Evolutionary conservation across 2,113 vertebrate genomes (phyloP).

Genomic region (human (Homo sapiens)): DNA sequence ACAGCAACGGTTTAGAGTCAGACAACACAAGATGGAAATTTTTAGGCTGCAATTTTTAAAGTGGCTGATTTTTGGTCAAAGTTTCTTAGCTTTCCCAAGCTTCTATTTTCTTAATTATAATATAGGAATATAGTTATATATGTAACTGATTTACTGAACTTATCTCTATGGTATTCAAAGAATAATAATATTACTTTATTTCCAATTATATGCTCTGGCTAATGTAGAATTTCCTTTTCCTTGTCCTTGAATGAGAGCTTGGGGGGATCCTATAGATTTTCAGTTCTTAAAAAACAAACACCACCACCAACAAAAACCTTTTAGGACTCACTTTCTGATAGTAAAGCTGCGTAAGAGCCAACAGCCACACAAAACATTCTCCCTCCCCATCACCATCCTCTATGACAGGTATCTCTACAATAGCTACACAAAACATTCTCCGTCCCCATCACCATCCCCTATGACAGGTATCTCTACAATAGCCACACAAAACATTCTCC

Average conservation of each 20-base stretch:
- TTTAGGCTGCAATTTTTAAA: slow-evolving; percentile 11
- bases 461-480: neutral
- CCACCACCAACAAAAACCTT: too few relatives aligned
- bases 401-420: neutral
- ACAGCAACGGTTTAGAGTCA: neutral
- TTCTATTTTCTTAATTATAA: neutral
- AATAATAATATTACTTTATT: neutral
- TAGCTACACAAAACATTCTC: neutral
- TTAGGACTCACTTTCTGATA: neutral
- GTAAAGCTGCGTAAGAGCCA: neutral
- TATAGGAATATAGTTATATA: neutral
- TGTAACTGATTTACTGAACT: neutral
- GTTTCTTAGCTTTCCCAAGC: neutral
- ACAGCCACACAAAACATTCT: neutral
- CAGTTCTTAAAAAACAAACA: neutral
- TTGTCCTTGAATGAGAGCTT: neutral
- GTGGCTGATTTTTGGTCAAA: neutral
- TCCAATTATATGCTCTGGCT: neutral
- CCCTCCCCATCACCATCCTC: rapidly evolving
- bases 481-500: neutral
- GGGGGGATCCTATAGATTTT: neutral
- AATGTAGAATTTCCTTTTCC: neutral
- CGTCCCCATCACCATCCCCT: rapidly evolving
- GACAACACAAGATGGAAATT: neutral
- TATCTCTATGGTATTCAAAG: neutral